phyloP scores from a whole-genome alignment of 2,888 invertebrate species.

The Pristionchus mayeri region DNA sequence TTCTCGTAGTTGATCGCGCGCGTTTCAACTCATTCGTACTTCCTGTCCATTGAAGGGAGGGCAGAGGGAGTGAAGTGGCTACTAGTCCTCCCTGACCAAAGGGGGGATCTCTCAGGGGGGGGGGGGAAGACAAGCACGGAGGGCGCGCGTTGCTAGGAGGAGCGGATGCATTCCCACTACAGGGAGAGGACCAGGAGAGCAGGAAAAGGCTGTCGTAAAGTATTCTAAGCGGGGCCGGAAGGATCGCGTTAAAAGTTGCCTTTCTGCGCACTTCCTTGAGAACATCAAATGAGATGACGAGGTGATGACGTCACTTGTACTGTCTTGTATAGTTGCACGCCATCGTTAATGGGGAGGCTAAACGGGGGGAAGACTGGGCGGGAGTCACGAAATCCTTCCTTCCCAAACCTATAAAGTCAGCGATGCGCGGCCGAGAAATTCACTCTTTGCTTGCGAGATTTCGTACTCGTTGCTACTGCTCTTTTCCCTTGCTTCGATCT shows the following conservation, averaged over 20 bases:
- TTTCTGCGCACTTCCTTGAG: constrained; percentile 2
- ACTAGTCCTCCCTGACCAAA: constrained; percentile 23
- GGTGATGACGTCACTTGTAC: background rate
- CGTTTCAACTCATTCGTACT: background rate
- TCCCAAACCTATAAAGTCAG: background rate
- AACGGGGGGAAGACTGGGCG: background rate
- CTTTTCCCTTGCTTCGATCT: too few relatives aligned
- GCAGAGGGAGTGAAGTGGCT: background rate
- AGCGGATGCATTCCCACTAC: background rate
- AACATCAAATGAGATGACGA: background rate
- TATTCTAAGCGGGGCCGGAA: background rate
- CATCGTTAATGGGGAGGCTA: background rate
- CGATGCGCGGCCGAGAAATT: background rate
- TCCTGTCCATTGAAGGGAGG: background rate
- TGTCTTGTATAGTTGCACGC: constrained; percentile 12
- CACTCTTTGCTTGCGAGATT: background rate
- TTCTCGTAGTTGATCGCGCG: background rate
- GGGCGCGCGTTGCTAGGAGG: constrained; percentile 23
- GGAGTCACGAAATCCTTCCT: constrained; percentile 6
- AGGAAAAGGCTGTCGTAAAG: background rate
- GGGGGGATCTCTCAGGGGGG: background rate
- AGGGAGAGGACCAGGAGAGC: background rate
- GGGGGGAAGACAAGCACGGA: background rate
- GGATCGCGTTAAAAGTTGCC: background rate
- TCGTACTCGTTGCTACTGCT: too few relatives aligned